Base-by-base conservation (phyloP, 2,113 vertebrate species). In the Cephalopholis sonnerati region DNA sequence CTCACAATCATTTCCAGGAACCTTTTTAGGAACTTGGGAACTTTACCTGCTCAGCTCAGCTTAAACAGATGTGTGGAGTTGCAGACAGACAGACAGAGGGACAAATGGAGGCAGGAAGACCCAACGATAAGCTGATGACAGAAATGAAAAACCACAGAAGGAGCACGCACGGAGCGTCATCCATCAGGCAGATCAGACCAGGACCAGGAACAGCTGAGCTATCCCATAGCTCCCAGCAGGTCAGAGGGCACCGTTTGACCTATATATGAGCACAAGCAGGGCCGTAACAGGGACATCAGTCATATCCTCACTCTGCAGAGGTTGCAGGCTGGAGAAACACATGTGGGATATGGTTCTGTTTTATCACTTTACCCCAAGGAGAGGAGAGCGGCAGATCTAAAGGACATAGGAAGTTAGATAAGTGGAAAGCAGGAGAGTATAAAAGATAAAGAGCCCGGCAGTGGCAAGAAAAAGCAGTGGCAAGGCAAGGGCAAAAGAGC, bases 231-330 rank as follows among this genome's bases (percentile, higher is more conserved):
- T 85, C 77, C 66, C 69, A 20, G 72, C 41, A 59, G 87, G 87
- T 91, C 86, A 87, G 74, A 89, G 91, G 92, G 24, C 29, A 79
- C 39, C 17, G 16, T 72, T 78, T 88, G 91, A 87, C 86, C 89
- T 87, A 76, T 58, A 87, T 93, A 77, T 83, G 78, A 91, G 86
- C 74, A 71, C 65, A 85, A 84, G 18, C 51, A 74, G 82, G 74
- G 79, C 82, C 50, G 74, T 84, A 89, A 87, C 78, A 81, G 82
- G 89, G 87, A 88, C 80, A 89, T 93, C 84, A 82, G 72, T 90
- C 87, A 88, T 77, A 82, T 83, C 77, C 39, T 69, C 48, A 54
- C 70, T 44, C 81, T 62, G 57, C 67, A 63, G 39, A 77, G 77
- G 36, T 17, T 87, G 78, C 16, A 18, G 57, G 51, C 81, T 63